phyloP scores from a whole-genome alignment of 2,888 invertebrate species.

The Cheilosia grossa region DNA sequence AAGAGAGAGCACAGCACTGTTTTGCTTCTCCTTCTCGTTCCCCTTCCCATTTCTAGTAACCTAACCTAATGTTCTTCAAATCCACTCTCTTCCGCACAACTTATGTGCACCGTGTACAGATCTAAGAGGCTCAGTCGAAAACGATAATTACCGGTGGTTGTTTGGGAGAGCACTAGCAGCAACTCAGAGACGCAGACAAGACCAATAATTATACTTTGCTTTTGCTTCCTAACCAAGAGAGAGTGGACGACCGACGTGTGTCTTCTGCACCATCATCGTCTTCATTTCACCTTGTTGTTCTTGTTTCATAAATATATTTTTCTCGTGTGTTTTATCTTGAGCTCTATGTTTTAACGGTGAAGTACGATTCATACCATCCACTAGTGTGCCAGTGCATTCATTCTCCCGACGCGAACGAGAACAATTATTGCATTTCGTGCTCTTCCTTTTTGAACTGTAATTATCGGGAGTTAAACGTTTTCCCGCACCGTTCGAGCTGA shows the following conservation, averaged over 20 bases:
- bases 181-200: slow-evolving; percentile 52
- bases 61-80: slow-evolving; percentile 73
- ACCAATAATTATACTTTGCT: slow-evolving; percentile 66
- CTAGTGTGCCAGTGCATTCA: slow-evolving; percentile 60
- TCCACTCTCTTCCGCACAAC: slow-evolving; percentile 74
- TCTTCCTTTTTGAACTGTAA: slow-evolving; percentile 74
- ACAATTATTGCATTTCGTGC: slow-evolving; percentile 74
- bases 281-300: slow-evolving; percentile 61
- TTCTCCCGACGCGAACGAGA: slow-evolving; percentile 74
- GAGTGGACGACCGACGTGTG: slow-evolving; percentile 65
- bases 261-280: slow-evolving; percentile 66
- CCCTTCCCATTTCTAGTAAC: slow-evolving; percentile 60
- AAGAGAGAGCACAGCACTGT: slow-evolving; percentile 36
- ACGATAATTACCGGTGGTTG: slow-evolving; percentile 83
- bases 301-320: slow-evolving; percentile 54
- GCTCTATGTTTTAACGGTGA: slow-evolving; percentile 50
- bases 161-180: slow-evolving; percentile 76
- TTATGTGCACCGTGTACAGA: slow-evolving; percentile 67
- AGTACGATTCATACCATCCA: slow-evolving; percentile 55
- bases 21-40: slow-evolving; percentile 61
- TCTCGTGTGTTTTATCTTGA: slow-evolving; percentile 60
- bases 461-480: slow-evolving; percentile 74
- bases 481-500: slow-evolving; percentile 64
- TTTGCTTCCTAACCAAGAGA: slow-evolving; percentile 62
- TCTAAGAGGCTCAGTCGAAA: slow-evolving; percentile 79